Evolutionary conservation across 2,797 vertebrate genomes (phyloP).

Genomic region (Morus bassanus): DNA sequence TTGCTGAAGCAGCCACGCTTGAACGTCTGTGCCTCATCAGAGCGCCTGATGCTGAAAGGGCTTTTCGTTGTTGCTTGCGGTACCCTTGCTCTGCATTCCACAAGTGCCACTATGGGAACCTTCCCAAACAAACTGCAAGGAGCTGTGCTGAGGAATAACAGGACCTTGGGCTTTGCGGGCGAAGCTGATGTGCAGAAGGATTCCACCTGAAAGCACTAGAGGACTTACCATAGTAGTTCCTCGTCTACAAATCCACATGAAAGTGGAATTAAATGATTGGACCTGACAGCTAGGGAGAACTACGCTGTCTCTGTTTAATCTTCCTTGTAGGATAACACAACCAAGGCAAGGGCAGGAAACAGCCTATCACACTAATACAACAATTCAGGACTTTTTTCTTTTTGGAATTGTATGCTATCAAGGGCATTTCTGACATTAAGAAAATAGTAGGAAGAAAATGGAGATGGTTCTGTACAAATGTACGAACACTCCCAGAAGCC

Average conservation of each 20-base stretch:
- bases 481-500: background rate
- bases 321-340: background rate
- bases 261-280: conserved; percentile 41
- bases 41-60: background rate
- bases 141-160: background rate
- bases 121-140: background rate
- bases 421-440: background rate
- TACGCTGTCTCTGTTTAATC: background rate
- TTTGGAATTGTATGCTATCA: background rate
- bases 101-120: too few species aligned
- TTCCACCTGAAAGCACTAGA: conserved; percentile 10
- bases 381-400: background rate
- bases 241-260: background rate
- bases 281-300: conserved; percentile 1
- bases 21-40: background rate
- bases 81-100: background rate
- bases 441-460: background rate
- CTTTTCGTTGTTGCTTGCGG: background rate
- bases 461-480: background rate
- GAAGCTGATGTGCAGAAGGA: background rate
- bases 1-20: background rate
- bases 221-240: background rate
- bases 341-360: background rate
- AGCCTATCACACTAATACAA: background rate
- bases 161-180: background rate